phyloP scores from a whole-genome alignment of 64 coral and sea anemone species.

The Catalaphyllia jardinei region DNA sequence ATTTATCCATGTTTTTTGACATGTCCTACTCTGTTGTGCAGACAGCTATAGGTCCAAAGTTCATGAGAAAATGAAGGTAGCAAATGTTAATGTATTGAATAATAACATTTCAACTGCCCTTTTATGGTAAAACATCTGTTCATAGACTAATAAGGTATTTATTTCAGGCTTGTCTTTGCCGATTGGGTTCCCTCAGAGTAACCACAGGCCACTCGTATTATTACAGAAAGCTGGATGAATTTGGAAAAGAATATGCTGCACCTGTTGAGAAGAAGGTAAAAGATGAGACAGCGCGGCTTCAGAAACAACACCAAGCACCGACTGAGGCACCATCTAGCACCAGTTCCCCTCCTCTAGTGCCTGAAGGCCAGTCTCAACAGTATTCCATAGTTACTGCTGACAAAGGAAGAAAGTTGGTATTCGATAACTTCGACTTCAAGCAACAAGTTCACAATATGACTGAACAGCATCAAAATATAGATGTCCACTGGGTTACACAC shows the following conservation, averaged over 20 bases:
- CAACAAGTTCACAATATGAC: constrained; percentile 63
- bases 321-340: not conserved
- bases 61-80: too few relatives aligned
- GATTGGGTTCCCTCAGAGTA: constrained; percentile 37
- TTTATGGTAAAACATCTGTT: constrained; percentile 3
- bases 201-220: constrained; percentile 48
- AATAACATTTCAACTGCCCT: not conserved
- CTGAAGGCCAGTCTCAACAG: constrained; percentile 16
- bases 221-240: constrained; percentile 76
- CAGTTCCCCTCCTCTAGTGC: not conserved
- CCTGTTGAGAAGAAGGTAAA: constrained; percentile 19
- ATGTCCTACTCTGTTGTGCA: too few relatives aligned
- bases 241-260: constrained; percentile 56
- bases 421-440: constrained; percentile 51
- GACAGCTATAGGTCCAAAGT: too few relatives aligned
- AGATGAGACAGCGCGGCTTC: constrained; percentile 25
- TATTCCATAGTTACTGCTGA: not conserved
- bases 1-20: too few relatives aligned
- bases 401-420: constrained; percentile 41
- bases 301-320: constrained; percentile 7
- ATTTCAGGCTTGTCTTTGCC: constrained; percentile 40
- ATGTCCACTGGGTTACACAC: constrained; percentile 40
- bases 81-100: too few relatives aligned
- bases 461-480: constrained; percentile 64
- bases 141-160: constrained; percentile 37